Evolutionary conservation across 2,888 invertebrate genomes (phyloP), one percentile per base, ranked within the genome.

Genomic region (Rhingia rostrata): DNA sequence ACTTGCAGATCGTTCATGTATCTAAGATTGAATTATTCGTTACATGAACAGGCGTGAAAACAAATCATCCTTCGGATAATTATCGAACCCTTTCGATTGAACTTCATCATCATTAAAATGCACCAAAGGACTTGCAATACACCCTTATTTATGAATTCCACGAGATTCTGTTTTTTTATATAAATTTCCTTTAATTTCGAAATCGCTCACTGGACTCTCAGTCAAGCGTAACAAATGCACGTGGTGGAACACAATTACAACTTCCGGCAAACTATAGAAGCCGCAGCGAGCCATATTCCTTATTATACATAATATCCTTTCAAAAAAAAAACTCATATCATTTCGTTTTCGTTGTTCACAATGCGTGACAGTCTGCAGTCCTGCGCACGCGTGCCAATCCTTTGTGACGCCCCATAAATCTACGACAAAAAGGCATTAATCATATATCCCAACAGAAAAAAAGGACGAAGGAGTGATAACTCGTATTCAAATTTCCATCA

Each of bases 231-330:
- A 70, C 74, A 79, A 80, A 84, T 70, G 69, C 80, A 84, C 80
- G 74, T 70, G 74, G 84, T 84, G 80, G 84, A 80, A 80, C 84
- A 84, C 70, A 80, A 84, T 84, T 80, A 84, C 80, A 80, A 84
- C 84, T 84, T 84, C 84, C 84, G 84, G 74, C 70, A 39, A 72
- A 63, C 61, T 22, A 66, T 67, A 49, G 43, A 45, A 69, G 72
- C 73, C 74, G 73, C 84, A 75, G 37, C 74, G 70, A 84, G 75
- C 74, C 79, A 69, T 69, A 66, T 63, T 69, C 58, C 22, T 22
- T 22, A 43, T 33, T 12, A 12, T 56, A 30, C 14, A 22, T n/a
- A 47, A 45, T 84, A 53, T 80, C 80, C 84, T 84, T 80, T 12
- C n/a, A n/a, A 10, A 53, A 53, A 41, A n/a, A 61, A 69, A 51